Evolutionary conservation across 2,797 vertebrate species (phyloP), one percentile per base, ranked within the genome.

Genomic region (Holocentrus rufus): DNA sequence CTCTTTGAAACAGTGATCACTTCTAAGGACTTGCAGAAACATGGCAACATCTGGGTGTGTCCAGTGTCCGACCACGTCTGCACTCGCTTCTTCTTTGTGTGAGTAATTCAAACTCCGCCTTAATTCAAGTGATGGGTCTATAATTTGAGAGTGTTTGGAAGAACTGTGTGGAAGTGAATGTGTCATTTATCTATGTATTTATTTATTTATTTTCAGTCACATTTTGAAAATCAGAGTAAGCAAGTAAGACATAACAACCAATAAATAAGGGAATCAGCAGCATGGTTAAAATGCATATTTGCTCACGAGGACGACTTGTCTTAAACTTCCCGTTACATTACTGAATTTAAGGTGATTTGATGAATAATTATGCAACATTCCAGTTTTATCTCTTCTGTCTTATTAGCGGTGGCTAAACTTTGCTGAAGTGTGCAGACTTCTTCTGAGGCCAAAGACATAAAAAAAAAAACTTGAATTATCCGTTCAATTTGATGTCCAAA

Each of bases 81-180:
- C 92, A 99, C 98, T 39, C 96, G 97, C 86, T 99, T 99, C 95
- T 99, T 99, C 94, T 99, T 99, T 87, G 97, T 99, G 98, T 99
- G 86, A 98, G 98, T 97, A 76, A 76, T 50, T 10, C 0, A 1
- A 23, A 14, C 15, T 18, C n/a, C 59, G 69, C 47, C 4, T 39
- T 31, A 18, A 44, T 61, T 22, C 2, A 11, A 23, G 22, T 6
- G 1, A 15, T 11, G 22, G 23, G n/a, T 27, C 52, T 54, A 11
- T n/a, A 54, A 27, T 14, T 15, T 44, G 42, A 44, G 47, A n/a
- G 18, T 50, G 9, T 18, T 20, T 50, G 17, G 47, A 50, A 50
- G 6, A 50, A 50, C 27, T 31, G 18, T 6, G 23, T 27, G 53
- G 30, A 15, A 30, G 22, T 25, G 11, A 54, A 54, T 55, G 23